Evolutionary conservation across 2,797 vertebrate species (phyloP).

Genomic region (Notolepis coatsorum): DNA sequence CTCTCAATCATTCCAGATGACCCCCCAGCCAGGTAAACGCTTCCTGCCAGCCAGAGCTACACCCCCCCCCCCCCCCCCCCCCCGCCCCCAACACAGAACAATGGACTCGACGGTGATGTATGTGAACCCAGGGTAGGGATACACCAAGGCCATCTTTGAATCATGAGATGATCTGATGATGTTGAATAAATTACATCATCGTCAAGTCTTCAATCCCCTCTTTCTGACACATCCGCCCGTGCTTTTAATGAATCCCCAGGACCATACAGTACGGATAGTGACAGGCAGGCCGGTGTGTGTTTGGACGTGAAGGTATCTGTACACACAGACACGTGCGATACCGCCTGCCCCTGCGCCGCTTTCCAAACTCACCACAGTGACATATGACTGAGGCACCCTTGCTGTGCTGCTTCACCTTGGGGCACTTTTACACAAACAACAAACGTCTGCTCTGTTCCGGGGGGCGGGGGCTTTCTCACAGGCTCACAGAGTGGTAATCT

Average conservation of each 20-base stretch:
- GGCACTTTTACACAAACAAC: background rate
- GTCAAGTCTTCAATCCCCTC: constrained; percentile 39
- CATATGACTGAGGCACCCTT: no score
- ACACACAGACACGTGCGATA: background rate
- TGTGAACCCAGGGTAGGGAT: constrained; percentile 5
- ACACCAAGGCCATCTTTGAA: constrained; percentile 47
- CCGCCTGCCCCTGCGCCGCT: constrained; percentile 28
- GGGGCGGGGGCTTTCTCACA: no score
- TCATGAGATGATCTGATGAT: constrained; percentile 45
- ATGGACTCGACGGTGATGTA: constrained; percentile 1
- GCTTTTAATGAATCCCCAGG: constrained; percentile 69
- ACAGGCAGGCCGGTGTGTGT: constrained; percentile 9
- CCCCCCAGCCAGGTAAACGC: constrained; percentile 23
- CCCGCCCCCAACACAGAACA: background rate
- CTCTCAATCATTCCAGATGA: constrained; percentile 10
- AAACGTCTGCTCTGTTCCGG: no score
- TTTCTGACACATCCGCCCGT: constrained; percentile 49
- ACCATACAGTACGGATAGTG: constrained; percentile 24
- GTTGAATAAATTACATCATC: constrained; percentile 63
- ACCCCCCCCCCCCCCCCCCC: background rate
- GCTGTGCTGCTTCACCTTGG: background rate
- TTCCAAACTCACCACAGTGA: constrained; percentile 8
- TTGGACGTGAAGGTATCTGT: background rate
- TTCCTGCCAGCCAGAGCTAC: constrained; percentile 5
- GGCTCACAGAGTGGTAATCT: constrained; percentile 21